Base-by-base conservation (phyloP, 2,888 invertebrate genomes). In the Tiliacea aurago region DNA sequence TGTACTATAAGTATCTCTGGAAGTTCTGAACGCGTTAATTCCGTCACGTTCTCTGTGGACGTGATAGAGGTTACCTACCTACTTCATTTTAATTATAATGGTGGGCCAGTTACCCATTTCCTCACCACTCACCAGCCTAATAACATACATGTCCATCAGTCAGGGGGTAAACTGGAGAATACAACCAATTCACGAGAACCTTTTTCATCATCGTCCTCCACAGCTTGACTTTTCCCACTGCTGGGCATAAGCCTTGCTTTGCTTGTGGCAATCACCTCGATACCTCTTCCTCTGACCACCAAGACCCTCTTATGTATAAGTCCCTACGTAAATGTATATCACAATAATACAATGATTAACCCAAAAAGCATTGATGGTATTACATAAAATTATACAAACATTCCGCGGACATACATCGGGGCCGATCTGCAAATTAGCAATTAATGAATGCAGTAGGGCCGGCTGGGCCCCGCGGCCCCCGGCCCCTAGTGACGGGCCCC, bases 391-490 rank as follows among this genome's bases (percentile, higher is more conserved):
- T 79, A 83, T 69, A 80, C 83, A 84, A 86, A 85, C 86, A 86
- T 76, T 84, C 73, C 75, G 80, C 78, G 87, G 80, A 76, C 92
- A 92, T 91, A 92, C 93, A 93, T 92, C 90, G 90, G 91, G 90
- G 88, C 89, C 89, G 94, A 95, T 94, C 94, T 93, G 94, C 92
- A 96, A 95, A 96, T 96, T 95, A 94, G 94, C 94, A 94, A 95
- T 95, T 95, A 96, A 96, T 96, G 95, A 92, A 94, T 94, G 94
- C 94, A 94, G 91, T 87, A 87, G 90, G 90, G 89, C 88, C 86
- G 87, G 86, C 73, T 80, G 87, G 88, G 85, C 87, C 83, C 76
- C 84, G 37, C 69, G 84, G 81, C 82, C 81, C 82, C 83, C 81
- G 56, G 83, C 83, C 82, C 80, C 82, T 83, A 83, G 83, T 85